Percentiles rank a stretch among this genome's conserved stretches.
Evolutionary conservation across 2,113 vertebrate species (phyloP).

Genomic region (Amazona guildingii): DNA sequence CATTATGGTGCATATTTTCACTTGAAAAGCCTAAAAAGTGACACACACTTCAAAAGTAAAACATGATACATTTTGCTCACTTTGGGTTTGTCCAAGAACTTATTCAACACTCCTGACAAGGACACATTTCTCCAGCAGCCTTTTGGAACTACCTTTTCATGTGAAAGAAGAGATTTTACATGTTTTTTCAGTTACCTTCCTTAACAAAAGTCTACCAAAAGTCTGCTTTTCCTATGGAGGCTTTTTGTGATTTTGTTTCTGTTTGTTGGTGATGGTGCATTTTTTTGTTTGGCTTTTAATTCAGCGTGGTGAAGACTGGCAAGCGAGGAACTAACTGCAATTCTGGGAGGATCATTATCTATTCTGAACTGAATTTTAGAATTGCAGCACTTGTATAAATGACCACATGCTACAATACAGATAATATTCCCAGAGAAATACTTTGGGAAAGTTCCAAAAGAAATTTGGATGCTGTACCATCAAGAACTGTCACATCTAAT

Average conservation of each 20-base stretch:
- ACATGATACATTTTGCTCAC: neutral
- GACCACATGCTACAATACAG: neutral
- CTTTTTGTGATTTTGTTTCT: no score
- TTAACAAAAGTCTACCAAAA: neutral
- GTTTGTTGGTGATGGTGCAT: neutral
- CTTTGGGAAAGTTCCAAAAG: neutral
- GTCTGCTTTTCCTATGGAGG: neutral
- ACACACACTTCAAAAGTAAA: neutral
- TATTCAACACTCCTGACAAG: neutral
- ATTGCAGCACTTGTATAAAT: neutral
- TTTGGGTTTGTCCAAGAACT: neutral
- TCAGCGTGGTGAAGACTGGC: neutral
- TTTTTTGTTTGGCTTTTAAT: neutral
- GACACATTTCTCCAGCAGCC: neutral
- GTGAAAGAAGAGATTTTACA: neutral
- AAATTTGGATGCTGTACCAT: neutral
- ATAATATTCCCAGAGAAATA: neutral
- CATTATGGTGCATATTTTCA: neutral
- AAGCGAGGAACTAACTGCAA: neutral
- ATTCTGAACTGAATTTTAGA: neutral
- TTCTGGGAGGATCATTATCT: neutral
- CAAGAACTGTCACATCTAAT: neutral
- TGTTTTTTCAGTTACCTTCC: neutral
- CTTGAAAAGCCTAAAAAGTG: neutral
- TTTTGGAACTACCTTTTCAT: neutral